Evolutionary conservation across 2,797 vertebrate genomes (phyloP).

Genomic region (Coccyzus lansbergi): DNA sequence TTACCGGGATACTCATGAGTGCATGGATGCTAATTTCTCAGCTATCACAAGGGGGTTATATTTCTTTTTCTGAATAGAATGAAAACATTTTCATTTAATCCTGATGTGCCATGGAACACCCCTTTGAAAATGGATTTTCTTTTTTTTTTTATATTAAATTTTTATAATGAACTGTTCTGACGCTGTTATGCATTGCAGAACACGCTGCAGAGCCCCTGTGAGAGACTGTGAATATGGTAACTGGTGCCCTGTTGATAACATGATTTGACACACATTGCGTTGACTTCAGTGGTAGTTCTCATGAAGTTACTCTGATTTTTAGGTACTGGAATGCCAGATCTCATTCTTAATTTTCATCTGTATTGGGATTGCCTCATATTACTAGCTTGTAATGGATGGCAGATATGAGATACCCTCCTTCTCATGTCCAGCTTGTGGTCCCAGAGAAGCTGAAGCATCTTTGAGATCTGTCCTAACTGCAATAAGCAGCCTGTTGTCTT

Average conservation of each 20-base stretch:
- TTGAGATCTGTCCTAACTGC: not conserved
- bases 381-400: not conserved
- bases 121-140: not conserved
- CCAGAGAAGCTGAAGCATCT: rapidly evolving
- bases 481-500: not conserved
- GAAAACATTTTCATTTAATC: not conserved
- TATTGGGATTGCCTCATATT: not conserved
- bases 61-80: not conserved
- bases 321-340: not conserved
- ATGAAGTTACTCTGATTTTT: not conserved
- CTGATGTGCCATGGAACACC: not conserved
- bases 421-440: rapidly evolving
- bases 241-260: not conserved
- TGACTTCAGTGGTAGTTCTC: not conserved
- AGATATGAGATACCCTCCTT: not conserved
- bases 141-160: not conserved
- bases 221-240: not conserved
- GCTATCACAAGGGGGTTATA: not conserved
- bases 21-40: not conserved
- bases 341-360: rapidly evolving
- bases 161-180: not conserved
- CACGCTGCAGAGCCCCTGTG: not conserved
- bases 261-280: not conserved
- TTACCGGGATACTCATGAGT: not conserved
- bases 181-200: not conserved